phyloP scores from a whole-genome alignment of 2,113 vertebrate species.

The Corythoichthys intestinalis region DNA sequence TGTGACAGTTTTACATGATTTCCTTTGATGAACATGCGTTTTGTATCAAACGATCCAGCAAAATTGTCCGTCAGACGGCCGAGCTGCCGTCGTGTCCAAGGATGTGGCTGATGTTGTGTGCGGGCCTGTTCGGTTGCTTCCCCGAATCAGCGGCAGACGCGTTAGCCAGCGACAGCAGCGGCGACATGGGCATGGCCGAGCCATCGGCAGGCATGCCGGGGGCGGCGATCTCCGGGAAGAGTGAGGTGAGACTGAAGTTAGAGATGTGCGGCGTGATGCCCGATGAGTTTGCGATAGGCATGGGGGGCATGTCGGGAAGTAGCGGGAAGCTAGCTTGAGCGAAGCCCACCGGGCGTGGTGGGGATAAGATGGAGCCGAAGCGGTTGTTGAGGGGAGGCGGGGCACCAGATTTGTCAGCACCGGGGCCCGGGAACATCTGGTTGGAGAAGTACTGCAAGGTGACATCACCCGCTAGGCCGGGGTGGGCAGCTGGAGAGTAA shows the following conservation, averaged over 20 bases:
- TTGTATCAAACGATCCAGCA: neutral
- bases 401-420: constrained; percentile 83
- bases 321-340: constrained; percentile 92
- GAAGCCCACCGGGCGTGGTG: constrained; percentile 92
- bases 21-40: neutral
- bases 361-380: constrained; percentile 97
- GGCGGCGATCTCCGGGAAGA: constrained; percentile 95
- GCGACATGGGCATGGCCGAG: constrained; percentile 91
- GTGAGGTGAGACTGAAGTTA: constrained; percentile 94
- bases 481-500: constrained; percentile 95
- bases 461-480: constrained; percentile 91
- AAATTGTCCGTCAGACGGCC: constrained; percentile 74
- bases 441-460: constrained; percentile 95
- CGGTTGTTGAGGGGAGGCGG: constrained; percentile 88
- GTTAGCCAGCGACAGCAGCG: constrained; percentile 91
- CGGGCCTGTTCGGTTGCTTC: constrained; percentile 94
- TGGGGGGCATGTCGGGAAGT: constrained; percentile 91
- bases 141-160: constrained; percentile 87
- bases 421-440: constrained; percentile 96
- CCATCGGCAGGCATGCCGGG: constrained; percentile 87
- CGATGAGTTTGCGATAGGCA: constrained; percentile 90
- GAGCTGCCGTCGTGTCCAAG: constrained; percentile 97
- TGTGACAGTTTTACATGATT: too few species aligned
- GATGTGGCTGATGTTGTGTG: constrained; percentile 99
- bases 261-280: constrained; percentile 86